phyloP scores from a whole-genome alignment of 2,113 vertebrate species.

The Montifringilla adamsi region DNA sequence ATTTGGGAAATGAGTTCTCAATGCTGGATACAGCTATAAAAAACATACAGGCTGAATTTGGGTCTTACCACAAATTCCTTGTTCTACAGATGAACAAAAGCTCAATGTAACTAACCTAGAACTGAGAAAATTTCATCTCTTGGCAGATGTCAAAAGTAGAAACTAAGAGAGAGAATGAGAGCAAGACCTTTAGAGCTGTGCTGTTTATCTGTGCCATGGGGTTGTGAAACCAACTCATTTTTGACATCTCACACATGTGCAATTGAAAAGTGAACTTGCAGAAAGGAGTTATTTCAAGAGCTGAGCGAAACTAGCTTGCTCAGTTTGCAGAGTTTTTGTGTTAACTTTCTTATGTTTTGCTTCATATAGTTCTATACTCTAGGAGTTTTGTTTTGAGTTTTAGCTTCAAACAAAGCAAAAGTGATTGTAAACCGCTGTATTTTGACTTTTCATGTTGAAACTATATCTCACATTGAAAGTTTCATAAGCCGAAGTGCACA shows the following conservation, averaged over 20 bases:
- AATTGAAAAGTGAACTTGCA: slow-evolving; percentile 28
- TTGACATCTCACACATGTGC: not conserved
- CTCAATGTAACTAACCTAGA: not conserved
- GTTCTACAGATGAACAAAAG: not conserved
- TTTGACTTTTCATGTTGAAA: slow-evolving; percentile 31
- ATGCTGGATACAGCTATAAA: not conserved
- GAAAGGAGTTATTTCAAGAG: not conserved
- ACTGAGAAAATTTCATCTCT: not conserved
- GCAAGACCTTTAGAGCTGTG: not conserved
- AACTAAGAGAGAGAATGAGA: not conserved
- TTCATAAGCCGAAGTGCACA: not conserved
- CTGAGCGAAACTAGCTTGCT: slow-evolving; percentile 21
- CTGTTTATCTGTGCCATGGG: not conserved
- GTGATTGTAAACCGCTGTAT: not conserved
- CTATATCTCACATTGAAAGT: not conserved
- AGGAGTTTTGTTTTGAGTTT: slow-evolving; percentile 50
- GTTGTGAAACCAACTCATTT: slow-evolving; percentile 21
- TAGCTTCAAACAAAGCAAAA: slow-evolving; percentile 39
- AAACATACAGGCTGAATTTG: not conserved
- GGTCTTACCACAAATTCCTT: not conserved
- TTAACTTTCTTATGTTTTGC: slow-evolving; percentile 20
- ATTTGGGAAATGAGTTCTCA: not conserved
- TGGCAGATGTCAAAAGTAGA: not conserved
- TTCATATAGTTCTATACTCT: not conserved
- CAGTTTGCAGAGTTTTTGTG: not conserved